Percentiles rank a stretch among this genome's conserved stretches.
Conservation (phyloP, 2,113 vertebrate genomes). For the Strix aluco region DNA sequence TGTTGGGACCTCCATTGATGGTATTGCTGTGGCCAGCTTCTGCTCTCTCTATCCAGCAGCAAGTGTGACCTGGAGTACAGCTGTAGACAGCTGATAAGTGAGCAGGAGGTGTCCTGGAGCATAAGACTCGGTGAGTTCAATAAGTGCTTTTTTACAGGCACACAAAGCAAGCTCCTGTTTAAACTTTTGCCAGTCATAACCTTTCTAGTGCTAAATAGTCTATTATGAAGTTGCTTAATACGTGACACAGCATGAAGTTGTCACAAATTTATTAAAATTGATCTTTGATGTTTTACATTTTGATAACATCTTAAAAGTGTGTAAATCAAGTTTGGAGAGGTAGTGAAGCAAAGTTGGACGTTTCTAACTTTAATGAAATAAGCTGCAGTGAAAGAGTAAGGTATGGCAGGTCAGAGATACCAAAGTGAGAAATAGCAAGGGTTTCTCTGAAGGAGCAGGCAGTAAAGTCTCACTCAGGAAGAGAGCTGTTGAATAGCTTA, state of each 20-base stretch:
- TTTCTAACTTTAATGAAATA: constrained; percentile 9
- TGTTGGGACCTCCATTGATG: accelerated
- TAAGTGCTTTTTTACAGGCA: not conserved
- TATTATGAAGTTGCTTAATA: not conserved
- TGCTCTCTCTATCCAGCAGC: not conserved
- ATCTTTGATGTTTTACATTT: not conserved
- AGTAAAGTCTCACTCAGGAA: constrained; percentile 19
- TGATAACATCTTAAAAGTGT: not conserved
- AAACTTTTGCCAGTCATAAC: not conserved
- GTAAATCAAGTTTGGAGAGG: not conserved
- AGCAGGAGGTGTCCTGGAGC: constrained; percentile 6
- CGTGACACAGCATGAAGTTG: not conserved
- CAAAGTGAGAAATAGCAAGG: constrained; percentile 8
- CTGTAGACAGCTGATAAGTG: constrained; percentile 49
- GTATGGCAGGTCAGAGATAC: constrained; percentile 21
- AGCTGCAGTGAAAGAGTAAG: not conserved
- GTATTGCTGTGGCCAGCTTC: not conserved
- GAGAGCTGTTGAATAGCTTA: constrained; percentile 19
- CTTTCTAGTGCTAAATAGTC: not conserved
- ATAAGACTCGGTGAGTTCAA: constrained; percentile 11
- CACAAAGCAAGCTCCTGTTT: constrained; percentile 20
- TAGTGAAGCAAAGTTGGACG: not conserved
- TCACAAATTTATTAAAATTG: not conserved
- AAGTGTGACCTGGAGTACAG: not conserved
- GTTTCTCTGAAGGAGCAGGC: constrained; percentile 1